Percentiles rank a stretch among this genome's conserved stretches.
These are phyloP conservation scores for Syrista parreyssii DNA, from an alignment of 2,888 invertebrate genomes.

Conservation along the genomic window DNA sequence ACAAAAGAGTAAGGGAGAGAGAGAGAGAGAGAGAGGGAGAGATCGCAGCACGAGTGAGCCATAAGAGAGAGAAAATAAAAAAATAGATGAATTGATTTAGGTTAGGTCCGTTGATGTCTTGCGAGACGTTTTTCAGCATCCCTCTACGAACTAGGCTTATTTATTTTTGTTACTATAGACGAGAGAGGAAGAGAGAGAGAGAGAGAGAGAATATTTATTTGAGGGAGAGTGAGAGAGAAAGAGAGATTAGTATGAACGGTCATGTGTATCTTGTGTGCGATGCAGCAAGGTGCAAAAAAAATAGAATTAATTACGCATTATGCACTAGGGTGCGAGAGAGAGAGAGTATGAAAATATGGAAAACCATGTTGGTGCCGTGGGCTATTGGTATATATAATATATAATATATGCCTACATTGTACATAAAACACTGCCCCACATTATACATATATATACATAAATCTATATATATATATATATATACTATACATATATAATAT, in stretches of 20 bases:
- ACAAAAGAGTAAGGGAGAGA: too few species aligned
- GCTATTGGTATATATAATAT: not conserved
- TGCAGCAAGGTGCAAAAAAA: not conserved
- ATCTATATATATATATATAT: not conserved
- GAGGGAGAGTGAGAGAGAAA: not conserved
- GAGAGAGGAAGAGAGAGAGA: not conserved
- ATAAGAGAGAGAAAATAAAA: not conserved
- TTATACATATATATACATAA: not conserved
- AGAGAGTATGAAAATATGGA: not conserved
- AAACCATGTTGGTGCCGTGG: not conserved
- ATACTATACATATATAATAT: not conserved
- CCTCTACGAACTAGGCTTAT: not conserved
- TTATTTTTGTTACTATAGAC: not conserved
- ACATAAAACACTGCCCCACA: slow-evolving; percentile 53
- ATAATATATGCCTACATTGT: slow-evolving; percentile 40
- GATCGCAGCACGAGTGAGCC: not conserved
- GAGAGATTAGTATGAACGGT: not conserved
- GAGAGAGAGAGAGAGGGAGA: too few species aligned
- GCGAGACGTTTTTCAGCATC: not conserved
- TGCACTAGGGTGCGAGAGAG: not conserved
- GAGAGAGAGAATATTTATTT: too few species aligned
- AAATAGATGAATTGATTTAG: not conserved
- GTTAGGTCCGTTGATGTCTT: not conserved
- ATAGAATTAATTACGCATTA: not conserved
- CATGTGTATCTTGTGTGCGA: not conserved